phyloP scores from a whole-genome alignment of 2,797 vertebrate species.

The Naso thynnoides region DNA sequence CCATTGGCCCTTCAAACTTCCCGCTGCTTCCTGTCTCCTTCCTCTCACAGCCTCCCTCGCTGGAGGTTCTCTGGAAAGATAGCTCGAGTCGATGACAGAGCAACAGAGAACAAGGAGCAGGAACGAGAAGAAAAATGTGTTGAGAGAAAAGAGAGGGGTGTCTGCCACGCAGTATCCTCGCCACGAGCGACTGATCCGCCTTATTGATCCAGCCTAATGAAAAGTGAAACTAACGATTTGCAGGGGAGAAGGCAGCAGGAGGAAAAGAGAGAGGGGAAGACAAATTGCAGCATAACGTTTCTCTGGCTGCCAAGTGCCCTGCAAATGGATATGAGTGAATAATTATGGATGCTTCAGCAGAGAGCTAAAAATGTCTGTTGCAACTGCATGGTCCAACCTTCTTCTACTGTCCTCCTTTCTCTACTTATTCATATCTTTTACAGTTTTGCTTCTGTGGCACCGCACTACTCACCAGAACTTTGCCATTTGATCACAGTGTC shows the following conservation, averaged over 20 bases:
- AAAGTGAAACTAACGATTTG: slow-evolving; percentile 85
- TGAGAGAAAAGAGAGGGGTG: slow-evolving; percentile 32
- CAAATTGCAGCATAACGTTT: slow-evolving; percentile 70
- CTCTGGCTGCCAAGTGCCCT: slow-evolving; percentile 57
- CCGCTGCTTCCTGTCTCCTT: not conserved
- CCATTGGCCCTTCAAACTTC: slow-evolving; percentile 26
- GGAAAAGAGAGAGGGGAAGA: slow-evolving; percentile 55
- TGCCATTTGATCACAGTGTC: slow-evolving; percentile 10
- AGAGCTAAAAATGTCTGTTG: slow-evolving; percentile 48
- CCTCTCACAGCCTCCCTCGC: slow-evolving; percentile 2
- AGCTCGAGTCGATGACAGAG: slow-evolving; percentile 44
- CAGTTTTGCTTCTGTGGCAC: slow-evolving; percentile 19
- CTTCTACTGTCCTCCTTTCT: not conserved
- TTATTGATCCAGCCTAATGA: slow-evolving; percentile 85
- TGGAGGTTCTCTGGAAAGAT: slow-evolving; percentile 28
- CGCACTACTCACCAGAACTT: not conserved
- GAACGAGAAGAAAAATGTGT: slow-evolving; percentile 19
- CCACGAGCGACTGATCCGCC: slow-evolving; percentile 74
- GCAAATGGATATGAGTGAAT: slow-evolving; percentile 79
- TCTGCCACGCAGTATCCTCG: slow-evolving; percentile 67
- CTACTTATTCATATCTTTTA: not conserved
- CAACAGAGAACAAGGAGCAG: slow-evolving; percentile 41
- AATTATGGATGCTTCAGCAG: slow-evolving; percentile 68
- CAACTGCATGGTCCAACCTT: slow-evolving; percentile 12
- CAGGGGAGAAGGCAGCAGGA: slow-evolving; percentile 63